Conservation (phyloP, 2,113 vertebrate genomes). For the Aegypius monachus region DNA sequence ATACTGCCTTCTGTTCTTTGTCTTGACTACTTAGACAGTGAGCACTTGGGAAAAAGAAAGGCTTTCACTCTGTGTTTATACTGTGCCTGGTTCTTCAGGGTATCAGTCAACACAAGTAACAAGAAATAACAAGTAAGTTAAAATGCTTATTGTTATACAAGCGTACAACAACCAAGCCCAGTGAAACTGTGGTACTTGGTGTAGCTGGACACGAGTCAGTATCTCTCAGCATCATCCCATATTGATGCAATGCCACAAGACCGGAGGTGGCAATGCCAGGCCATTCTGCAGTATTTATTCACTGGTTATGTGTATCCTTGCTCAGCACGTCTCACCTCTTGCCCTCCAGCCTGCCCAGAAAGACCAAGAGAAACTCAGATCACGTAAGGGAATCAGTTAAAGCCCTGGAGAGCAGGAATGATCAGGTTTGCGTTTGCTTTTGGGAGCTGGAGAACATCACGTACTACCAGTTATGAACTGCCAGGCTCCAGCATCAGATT, state of each 20-base stretch:
- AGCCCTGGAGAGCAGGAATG: background rate
- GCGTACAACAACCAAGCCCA: background rate
- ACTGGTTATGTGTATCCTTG: background rate
- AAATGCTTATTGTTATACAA: background rate
- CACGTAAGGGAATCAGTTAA: background rate
- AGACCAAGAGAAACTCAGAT: background rate
- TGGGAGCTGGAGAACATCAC: background rate
- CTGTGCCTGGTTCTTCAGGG: background rate
- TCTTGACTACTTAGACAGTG: background rate
- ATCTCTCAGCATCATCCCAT: background rate
- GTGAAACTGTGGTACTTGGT: background rate
- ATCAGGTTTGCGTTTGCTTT: background rate
- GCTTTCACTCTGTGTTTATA: background rate
- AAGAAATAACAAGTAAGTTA: background rate
- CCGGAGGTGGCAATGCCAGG: background rate
- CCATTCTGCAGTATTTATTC: accelerated
- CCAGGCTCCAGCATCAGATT: background rate
- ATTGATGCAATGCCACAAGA: background rate
- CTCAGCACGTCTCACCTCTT: background rate
- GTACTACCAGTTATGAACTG: background rate
- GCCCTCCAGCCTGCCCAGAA: background rate
- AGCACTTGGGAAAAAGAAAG: background rate
- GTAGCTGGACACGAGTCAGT: background rate
- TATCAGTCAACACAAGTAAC: background rate
- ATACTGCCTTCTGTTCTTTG: background rate